Percentiles rank a stretch among this genome's conserved stretches.
Conservation (phyloP, 2,113 vertebrate species). For the Sebastes fasciatus region DNA sequence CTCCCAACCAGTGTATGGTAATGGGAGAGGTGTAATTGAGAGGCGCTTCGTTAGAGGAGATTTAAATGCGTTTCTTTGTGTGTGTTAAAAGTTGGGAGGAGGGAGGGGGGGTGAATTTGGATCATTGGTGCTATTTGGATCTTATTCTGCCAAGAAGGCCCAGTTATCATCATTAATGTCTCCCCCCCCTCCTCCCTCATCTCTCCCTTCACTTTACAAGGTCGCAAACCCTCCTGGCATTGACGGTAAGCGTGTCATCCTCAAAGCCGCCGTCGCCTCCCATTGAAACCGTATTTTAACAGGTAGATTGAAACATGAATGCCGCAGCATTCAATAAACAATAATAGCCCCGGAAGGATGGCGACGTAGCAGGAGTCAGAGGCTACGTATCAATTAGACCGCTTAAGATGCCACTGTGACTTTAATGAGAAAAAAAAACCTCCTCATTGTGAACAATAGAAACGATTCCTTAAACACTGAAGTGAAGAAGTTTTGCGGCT, state of each 20-base stretch:
- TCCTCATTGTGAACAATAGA: constrained; percentile 54
- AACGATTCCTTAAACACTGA: constrained; percentile 55
- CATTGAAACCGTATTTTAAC: constrained; percentile 43
- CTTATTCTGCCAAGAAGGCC: constrained; percentile 60
- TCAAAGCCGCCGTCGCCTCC: constrained; percentile 55
- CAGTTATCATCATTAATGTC: constrained; percentile 72
- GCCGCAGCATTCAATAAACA: constrained; percentile 65
- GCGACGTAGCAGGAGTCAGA: constrained; percentile 56
- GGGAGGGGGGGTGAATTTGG: constrained; percentile 52
- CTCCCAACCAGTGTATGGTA: constrained; percentile 73
- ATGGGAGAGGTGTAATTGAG: constrained; percentile 81
- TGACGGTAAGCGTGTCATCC: constrained; percentile 58
- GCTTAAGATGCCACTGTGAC: constrained; percentile 61
- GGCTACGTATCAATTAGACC: constrained; percentile 73
- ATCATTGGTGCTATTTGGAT: constrained; percentile 67
- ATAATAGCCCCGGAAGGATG: constrained; percentile 50
- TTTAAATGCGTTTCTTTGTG: constrained; percentile 78
- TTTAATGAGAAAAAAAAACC: constrained; percentile 59
- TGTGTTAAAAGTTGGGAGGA: constrained; percentile 46
- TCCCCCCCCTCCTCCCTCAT: constrained; percentile 38
- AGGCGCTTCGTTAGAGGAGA: constrained; percentile 76
- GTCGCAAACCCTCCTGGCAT: constrained; percentile 65
- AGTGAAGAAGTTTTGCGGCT: constrained; percentile 43
- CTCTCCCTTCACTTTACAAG: constrained; percentile 69
- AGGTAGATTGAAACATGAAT: constrained; percentile 66